Conservation (phyloP, 2,797 vertebrate species). For the Pelodytes ibericus region DNA sequence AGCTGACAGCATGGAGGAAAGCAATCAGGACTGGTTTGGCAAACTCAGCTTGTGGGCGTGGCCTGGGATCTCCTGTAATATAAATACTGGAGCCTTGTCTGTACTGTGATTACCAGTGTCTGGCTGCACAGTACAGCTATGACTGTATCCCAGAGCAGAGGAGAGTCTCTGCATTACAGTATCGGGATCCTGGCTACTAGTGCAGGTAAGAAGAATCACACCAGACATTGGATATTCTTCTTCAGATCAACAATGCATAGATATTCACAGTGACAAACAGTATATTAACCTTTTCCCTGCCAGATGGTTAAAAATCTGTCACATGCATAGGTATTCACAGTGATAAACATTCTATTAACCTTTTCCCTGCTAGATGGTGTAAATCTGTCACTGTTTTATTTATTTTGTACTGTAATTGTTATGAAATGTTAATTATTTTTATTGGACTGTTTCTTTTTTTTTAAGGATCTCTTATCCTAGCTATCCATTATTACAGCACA, state of each 20-base stretch:
- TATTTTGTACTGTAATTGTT: background rate
- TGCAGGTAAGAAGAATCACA: conserved; percentile 35
- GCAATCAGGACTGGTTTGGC: background rate
- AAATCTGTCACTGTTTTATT: background rate
- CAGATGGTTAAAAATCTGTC: background rate
- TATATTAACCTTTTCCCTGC: background rate
- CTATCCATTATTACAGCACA: conserved; percentile 77
- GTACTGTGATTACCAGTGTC: background rate
- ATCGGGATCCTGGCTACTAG: conserved; percentile 22
- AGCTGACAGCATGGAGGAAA: background rate
- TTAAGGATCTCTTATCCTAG: conserved; percentile 80
- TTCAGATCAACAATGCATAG: background rate
- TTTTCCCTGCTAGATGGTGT: background rate
- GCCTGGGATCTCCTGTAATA: background rate
- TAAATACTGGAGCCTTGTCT: background rate
- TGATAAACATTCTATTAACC: background rate
- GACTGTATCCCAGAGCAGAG: background rate
- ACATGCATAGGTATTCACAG: background rate
- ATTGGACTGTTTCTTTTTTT: background rate
- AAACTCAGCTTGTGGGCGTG: conserved; percentile 3
- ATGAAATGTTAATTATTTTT: background rate
- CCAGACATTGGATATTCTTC: too few species aligned
- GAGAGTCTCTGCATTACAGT: conserved; percentile 15
- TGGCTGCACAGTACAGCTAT: background rate
- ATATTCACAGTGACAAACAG: background rate